Base-by-base conservation (phyloP, 2,113 vertebrate species). In the Pardalotus punctatus region DNA sequence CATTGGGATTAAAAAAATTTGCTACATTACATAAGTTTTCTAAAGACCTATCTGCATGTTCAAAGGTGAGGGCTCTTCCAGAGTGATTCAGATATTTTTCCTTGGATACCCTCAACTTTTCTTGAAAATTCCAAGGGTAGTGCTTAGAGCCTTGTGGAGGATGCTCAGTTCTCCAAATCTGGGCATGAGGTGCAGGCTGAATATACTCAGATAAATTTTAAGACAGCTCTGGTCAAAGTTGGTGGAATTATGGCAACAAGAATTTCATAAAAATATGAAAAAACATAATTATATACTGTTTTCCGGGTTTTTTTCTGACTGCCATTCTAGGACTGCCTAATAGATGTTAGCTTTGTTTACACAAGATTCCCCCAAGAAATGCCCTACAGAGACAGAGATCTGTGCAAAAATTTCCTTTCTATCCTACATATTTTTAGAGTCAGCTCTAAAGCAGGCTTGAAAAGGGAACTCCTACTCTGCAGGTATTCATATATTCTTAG, bases 101-200 rank as follows among this genome's bases (percentile, higher is more conserved):
- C 4, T 17, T 67, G 43, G 5, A 45, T 38, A 9, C 6, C 14
- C 29, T 80, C 21, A 58, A 2, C 8, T 61, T 73, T 17, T 53
- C 16, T 73, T 80, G 42, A 48, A 53, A 48, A 76, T 21, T 62
- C 38, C 8, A 24, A 16, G 28, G 21, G 4, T 16, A 28, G 21
- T 25, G 14, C 23, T 58, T 51, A 47, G 28, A 1, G 1, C 42
- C 29, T 62, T 1, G 0, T n/a, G 43, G 29, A 66, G 11, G 16
- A 78, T 51, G 40, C 31, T 81, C 15, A 29, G 12, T 25, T 81
- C 28, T 86, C 25, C 40, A 57, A 61, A 80, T 28, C 65, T 76
- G 48, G 15, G 17, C 8, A 5, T 20, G 33, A 66, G 3, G 16
- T 35, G n/a, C 7, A 12, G 35, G 10, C 33, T 84, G 60, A 17